Percentiles rank a stretch among this genome's conserved stretches.
Evolutionary conservation across 2,113 vertebrate genomes (phyloP).

Genomic region (Carettochelys insculpta): DNA sequence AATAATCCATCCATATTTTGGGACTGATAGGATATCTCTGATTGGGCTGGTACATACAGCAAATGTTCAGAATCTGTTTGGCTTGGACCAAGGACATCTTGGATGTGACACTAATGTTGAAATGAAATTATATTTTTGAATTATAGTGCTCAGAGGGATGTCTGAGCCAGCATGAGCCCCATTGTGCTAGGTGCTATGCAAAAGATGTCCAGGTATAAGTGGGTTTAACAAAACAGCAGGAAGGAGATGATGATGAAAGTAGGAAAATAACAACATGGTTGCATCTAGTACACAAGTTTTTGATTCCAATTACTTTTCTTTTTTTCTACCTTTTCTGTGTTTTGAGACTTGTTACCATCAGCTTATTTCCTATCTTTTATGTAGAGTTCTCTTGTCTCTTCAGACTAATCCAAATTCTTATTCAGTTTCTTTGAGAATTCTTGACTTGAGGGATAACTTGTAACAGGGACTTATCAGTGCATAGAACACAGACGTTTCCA

Average conservation of each 20-base stretch:
- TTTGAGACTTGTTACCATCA: neutral
- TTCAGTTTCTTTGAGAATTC: neutral
- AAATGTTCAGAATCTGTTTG: neutral
- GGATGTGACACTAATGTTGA: neutral
- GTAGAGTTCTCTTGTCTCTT: neutral
- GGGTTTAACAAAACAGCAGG: neutral
- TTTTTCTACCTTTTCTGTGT: neutral
- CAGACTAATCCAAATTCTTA: neutral
- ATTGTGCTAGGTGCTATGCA: neutral
- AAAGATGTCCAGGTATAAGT: neutral
- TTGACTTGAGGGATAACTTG: neutral
- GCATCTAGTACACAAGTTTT: neutral
- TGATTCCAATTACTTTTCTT: neutral
- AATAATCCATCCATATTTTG: neutral
- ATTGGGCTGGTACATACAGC: fast-evolving
- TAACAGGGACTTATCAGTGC: neutral
- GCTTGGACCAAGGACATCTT: neutral
- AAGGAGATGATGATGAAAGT: neutral
- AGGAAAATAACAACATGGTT: neutral
- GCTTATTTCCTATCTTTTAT: neutral
- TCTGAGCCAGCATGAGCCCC: neutral
- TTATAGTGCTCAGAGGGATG: neutral
- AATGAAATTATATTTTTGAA: neutral
- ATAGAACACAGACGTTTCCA: neutral
- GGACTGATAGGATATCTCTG: neutral